These are phyloP conservation scores for Corbicula japonica DNA, from an alignment of 2,888 invertebrate species.

Conservation along the genomic window DNA sequence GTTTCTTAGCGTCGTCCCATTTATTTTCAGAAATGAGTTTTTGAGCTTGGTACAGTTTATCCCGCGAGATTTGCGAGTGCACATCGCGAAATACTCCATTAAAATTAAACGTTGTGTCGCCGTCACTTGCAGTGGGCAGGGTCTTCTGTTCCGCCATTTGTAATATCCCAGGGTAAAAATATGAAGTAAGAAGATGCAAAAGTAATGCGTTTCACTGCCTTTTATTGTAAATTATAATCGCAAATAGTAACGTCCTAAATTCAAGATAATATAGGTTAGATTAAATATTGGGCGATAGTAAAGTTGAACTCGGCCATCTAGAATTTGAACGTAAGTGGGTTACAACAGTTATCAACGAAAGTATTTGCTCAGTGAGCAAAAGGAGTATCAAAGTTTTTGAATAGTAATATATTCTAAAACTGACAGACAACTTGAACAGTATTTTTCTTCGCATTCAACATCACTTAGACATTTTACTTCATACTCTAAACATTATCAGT, in stretches of 20 bases:
- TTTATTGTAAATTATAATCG: too few relatives aligned
- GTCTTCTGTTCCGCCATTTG: constrained; percentile 42
- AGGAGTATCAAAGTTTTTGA: too few relatives aligned
- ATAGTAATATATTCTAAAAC: too few relatives aligned
- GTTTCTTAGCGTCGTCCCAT: constrained; percentile 59
- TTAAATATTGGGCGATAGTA: not conserved
- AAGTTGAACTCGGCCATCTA: not conserved
- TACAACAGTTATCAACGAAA: constrained; percentile 10
- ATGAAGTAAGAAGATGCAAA: too few relatives aligned
- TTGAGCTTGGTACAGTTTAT: constrained; percentile 63
- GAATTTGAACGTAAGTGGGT: too few relatives aligned
- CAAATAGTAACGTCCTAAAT: constrained; percentile 14
- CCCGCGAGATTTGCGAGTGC: constrained; percentile 59
- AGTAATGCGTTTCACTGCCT: too few relatives aligned
- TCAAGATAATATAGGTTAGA: not conserved
- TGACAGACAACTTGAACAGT: too few relatives aligned
- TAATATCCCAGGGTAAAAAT: too few relatives aligned
- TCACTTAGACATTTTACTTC: not conserved
- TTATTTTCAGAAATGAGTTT: constrained; percentile 58
- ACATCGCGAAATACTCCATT: constrained; percentile 72
- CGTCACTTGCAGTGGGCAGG: constrained; percentile 67
- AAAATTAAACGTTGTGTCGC: constrained; percentile 62
- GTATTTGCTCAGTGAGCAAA: not conserved
- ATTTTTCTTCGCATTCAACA: not conserved
- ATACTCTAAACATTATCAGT: constrained; percentile 15